These are phyloP conservation scores for Achroia grisella DNA, from an alignment of 1,140 invertebrate genomes.

Conservation along the genomic window DNA sequence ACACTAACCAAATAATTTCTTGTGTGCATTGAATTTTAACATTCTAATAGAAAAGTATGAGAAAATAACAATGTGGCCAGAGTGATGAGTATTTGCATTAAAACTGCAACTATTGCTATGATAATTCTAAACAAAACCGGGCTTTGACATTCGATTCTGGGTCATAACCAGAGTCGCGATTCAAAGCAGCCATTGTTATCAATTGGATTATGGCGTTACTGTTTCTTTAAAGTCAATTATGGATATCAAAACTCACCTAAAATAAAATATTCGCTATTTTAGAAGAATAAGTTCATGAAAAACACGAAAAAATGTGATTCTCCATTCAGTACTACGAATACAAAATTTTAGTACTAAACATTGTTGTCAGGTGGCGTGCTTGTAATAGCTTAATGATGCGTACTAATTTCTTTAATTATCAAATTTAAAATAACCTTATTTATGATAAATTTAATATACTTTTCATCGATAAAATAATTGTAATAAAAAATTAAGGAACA, in stretches of 20 bases:
- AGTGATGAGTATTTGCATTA: background rate
- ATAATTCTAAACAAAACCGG: constrained; percentile 54
- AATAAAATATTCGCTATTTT: constrained; percentile 54
- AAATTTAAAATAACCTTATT: too few relatives aligned
- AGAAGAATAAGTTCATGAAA: constrained; percentile 68
- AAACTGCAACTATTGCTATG: constrained; percentile 25
- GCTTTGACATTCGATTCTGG: constrained; percentile 66
- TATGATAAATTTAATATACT: too few relatives aligned
- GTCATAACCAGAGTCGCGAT: constrained; percentile 48
- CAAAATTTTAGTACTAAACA: constrained; percentile 68
- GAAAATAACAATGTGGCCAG: background rate
- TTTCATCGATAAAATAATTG: background rate
- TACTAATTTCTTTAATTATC: constrained; percentile 11
- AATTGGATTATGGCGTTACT: constrained; percentile 2
- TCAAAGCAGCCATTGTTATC: constrained; percentile 14
- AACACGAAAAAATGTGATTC: constrained; percentile 70
- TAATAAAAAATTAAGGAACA: background rate
- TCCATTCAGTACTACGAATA: constrained; percentile 73
- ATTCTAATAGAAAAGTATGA: too few relatives aligned
- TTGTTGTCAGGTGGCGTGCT: constrained; percentile 57
- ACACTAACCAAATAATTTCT: constrained; percentile 8
- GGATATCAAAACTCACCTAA: constrained; percentile 44
- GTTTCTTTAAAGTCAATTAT: background rate
- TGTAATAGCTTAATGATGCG: constrained; percentile 20
- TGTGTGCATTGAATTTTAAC: background rate